Evolutionary conservation across 2,797 vertebrate species (phyloP), one percentile per base, ranked within the genome.

Genomic region (Oryzias sinensis): DNA sequence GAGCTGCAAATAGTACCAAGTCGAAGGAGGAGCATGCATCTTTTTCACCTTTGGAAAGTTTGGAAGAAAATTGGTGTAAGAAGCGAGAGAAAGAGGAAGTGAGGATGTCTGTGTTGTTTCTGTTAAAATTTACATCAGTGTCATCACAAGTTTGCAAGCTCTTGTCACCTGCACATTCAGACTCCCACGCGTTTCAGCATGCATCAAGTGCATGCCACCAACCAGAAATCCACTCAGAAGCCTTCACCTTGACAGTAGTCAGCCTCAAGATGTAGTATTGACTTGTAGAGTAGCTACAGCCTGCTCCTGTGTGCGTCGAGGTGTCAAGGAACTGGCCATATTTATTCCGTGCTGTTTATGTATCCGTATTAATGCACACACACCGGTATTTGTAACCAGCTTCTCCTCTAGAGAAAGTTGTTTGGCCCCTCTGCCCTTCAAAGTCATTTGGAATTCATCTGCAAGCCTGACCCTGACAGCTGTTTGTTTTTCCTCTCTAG

Each of bases 381-480:
- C 6, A 1, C 16, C 2, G 16, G 51, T 33, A 47, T 65, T 62
- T 46, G 59, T 27, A 65, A 60, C 65, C 54, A 20, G 59, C 64
- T 51, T 70, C 70, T 84, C 76, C 78, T 87, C 82, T 54, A 62
- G 81, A 85, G 77, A 76, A 87, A 86, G 81, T 81, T 74, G 75
- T n/a, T 76, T 37, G 55, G 79, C 81, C 82, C 75, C 77, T 81
- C 76, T 84, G 88, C 87, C 88, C 85, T 89, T 89, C 86, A 88
- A 78, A 86, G 84, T 87, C 83, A 85, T 89, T 89, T 85, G 80
- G 80, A 88, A 87, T 90, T 88, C 87, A 87, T 88, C 70, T 77
- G 77, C 74, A 56, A 84, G 73, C 68, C 70, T 81, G 86, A 89
- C 88, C 87, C 87, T 87, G 88, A 83, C 89, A 87, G 83, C 82